Percentiles rank a stretch among this genome's conserved stretches.
phyloP scores from a whole-genome alignment of 2,113 vertebrate species.

The Centropus bengalensis region DNA sequence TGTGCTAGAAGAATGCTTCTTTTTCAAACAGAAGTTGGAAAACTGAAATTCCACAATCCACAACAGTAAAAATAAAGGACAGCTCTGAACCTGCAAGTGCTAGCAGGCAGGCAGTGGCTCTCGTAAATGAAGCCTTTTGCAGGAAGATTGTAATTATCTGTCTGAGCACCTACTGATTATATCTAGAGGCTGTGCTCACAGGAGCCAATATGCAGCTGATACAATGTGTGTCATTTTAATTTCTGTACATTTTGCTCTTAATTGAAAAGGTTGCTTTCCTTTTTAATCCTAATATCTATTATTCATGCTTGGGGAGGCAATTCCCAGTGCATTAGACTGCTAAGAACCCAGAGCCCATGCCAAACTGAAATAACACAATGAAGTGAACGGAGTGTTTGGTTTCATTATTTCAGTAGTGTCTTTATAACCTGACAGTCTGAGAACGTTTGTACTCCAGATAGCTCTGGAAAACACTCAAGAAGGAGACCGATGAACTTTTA shows the following conservation, averaged over 20 bases:
- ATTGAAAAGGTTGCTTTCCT: background rate
- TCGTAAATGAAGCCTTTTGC: conserved; percentile 12
- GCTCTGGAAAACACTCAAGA: background rate
- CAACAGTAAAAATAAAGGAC: background rate
- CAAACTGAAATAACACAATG: conserved; percentile 9
- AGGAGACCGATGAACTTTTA: background rate
- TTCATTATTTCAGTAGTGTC: background rate
- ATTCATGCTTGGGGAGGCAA: background rate
- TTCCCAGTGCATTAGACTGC: background rate
- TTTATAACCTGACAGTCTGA: background rate
- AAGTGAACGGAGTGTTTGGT: background rate
- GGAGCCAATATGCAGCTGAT: background rate
- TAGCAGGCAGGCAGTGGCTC: background rate
- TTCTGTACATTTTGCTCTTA: conserved; percentile 19
- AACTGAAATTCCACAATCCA: background rate
- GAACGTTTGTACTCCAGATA: background rate
- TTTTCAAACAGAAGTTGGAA: background rate
- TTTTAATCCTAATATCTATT: background rate
- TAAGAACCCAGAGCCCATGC: background rate
- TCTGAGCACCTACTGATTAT: conserved; percentile 30
- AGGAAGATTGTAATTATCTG: conserved; percentile 41
- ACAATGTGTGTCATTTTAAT: background rate
- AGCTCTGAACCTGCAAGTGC: background rate
- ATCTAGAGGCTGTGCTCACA: background rate
- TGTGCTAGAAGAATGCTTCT: background rate